Percentiles rank a stretch among this genome's conserved stretches.
These are phyloP conservation scores for Lysiphlebus fabarum DNA, from an alignment of 1,140 invertebrate species.

Conservation along the genomic window DNA sequence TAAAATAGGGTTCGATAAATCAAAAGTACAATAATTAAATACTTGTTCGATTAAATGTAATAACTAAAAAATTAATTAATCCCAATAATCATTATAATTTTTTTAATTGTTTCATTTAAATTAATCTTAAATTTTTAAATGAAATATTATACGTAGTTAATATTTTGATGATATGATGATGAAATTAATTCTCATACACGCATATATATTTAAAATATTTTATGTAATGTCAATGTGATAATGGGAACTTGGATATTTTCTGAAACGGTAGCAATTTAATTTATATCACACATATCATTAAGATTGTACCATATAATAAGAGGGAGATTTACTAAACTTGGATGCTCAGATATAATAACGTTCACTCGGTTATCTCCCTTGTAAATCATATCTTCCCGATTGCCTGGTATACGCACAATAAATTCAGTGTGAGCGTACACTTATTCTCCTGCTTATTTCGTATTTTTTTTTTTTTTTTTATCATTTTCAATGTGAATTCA, in stretches of 20 bases:
- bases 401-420: constrained; percentile 13
- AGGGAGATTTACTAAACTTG: no score
- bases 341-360: neutral
- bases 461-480: constrained; percentile 9
- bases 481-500: neutral
- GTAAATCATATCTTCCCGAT: constrained; percentile 23
- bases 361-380: constrained; percentile 22
- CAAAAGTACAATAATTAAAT: no score
- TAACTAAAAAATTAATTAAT: no score
- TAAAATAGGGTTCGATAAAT: no score
- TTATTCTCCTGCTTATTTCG: neutral
- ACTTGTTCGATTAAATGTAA: no score
- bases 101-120: no score
- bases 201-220: constrained; percentile 15
- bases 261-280: constrained; percentile 23
- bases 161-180: no score
- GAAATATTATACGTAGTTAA: no score
- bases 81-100: no score
- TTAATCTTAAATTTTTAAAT: no score
- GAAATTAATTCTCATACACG: no score
- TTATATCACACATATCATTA: constrained; percentile 27
- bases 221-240: constrained; percentile 14
- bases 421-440: constrained; percentile 13
- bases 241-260: constrained; percentile 12
- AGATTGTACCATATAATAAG: constrained; percentile 18